Base-by-base conservation (phyloP, 2,888 invertebrate species). In the Tinea pellionella region DNA sequence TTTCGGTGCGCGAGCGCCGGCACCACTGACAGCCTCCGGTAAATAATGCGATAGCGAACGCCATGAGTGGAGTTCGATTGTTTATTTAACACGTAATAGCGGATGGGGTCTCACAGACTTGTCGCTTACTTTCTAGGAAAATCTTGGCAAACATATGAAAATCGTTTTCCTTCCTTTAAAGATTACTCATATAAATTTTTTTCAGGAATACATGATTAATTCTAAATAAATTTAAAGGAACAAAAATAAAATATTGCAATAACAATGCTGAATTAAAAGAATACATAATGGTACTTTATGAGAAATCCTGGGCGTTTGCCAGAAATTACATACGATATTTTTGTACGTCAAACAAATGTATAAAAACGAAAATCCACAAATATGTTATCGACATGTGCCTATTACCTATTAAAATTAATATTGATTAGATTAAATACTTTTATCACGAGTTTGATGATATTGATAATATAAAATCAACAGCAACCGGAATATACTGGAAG, bases 1-100 rank as follows among this genome's bases (percentile, higher is more conserved):
- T 86, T 74, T 80, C 85, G 72, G 77, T 79, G 85, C 85, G 87
- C 87, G 81, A 78, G 87, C 87, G 86, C 82, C 78, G 78, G 76
- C 78, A 77, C 80, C 85, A 86, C 87, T 87, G 84, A 72, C 78
- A 80, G 78, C 82, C 83, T 83, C 79, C 81, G 83, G 78, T 78
- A 79, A 80, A 80, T 74, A 62, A 32, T 37, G 76, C 80, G 84
- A 83, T 85, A 83, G 77, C 77, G 73, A 71, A 72, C 71, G 69
- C 71, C 78, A 77, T 74, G 57, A 57, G 57, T n/a, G 78, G 72
- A 78, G 82, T 77, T 75, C 78, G 74, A 78, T 80, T 84, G 80
- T 84, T 83, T 79, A 83, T 83, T 74, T 77, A 74, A 75, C 78
- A 71, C 74, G 67, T 63, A 64, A 32, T 61, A 74, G 74, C 78